Evolutionary conservation across 1,140 invertebrate species (phyloP).

Genomic region (Drosophila quadrilineata): DNA sequence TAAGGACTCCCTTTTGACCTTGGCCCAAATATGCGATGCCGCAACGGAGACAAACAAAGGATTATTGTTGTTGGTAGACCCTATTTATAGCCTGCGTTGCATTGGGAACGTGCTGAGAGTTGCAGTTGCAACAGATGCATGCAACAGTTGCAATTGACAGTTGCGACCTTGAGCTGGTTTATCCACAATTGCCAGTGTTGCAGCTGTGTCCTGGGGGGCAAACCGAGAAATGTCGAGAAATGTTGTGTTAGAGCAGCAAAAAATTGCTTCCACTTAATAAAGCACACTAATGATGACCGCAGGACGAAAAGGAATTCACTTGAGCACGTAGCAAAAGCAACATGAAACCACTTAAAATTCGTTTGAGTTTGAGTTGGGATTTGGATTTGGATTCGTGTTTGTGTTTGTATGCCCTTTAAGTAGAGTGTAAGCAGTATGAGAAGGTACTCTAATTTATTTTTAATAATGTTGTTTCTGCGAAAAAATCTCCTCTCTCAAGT

Average conservation of each 20-base stretch:
- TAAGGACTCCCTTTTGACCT: constrained; percentile 41
- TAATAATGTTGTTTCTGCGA: constrained; percentile 55
- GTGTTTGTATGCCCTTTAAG: constrained; percentile 45
- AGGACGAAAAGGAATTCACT: constrained; percentile 65
- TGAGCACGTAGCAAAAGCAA: constrained; percentile 62
- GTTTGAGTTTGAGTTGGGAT: too few species aligned
- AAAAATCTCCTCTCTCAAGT: constrained; percentile 16
- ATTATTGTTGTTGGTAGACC: constrained; percentile 4
- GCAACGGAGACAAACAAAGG: constrained; percentile 29
- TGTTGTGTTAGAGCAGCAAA: neutral
- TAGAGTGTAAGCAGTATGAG: constrained; percentile 25
- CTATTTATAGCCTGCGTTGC: constrained; percentile 6
- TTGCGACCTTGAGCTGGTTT: constrained; percentile 59
- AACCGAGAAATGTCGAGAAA: neutral
- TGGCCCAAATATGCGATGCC: constrained; percentile 58
- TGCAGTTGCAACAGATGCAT: constrained; percentile 33
- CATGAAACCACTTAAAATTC: constrained; percentile 37
- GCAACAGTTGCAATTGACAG: constrained; percentile 22
- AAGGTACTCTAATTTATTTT: constrained; percentile 72
- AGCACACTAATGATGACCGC: constrained; percentile 77
- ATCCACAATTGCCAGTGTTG: neutral
- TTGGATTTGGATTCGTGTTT: too few species aligned
- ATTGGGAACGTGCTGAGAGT: constrained; percentile 12
- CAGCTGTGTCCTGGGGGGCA: constrained; percentile 18
- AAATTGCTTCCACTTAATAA: constrained; percentile 73